Percentiles rank a stretch among this genome's conserved stretches.
Evolutionary conservation across 2,888 invertebrate species (phyloP).

Genomic region (Limnephilus auricula): DNA sequence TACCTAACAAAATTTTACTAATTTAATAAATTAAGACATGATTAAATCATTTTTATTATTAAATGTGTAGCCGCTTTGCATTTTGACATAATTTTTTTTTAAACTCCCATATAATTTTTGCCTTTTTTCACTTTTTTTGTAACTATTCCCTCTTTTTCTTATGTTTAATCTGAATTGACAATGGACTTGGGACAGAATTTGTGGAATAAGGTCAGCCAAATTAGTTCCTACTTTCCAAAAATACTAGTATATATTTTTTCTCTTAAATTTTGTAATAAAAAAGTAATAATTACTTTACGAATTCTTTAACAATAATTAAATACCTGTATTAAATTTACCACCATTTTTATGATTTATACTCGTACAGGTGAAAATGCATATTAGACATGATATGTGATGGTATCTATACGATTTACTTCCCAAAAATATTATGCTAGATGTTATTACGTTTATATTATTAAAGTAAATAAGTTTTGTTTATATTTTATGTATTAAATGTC

Average conservation of each 20-base stretch:
- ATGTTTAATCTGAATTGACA: background rate
- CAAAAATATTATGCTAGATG: background rate
- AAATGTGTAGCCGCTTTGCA: background rate
- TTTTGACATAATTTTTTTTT: background rate
- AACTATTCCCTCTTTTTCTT: background rate
- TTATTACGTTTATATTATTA: background rate
- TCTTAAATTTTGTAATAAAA: background rate
- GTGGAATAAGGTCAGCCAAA: background rate
- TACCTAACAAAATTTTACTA: background rate
- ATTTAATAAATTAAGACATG: background rate
- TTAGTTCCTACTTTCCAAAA: background rate
- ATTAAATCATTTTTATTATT: background rate
- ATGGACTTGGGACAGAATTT: background rate
- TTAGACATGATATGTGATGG: background rate
- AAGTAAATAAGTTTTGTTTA: background rate
- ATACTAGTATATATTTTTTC: background rate
- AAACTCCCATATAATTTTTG: background rate
- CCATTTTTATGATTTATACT: background rate
- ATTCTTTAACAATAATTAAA: background rate
- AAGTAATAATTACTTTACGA: background rate
- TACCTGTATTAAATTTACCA: background rate
- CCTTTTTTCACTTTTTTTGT: background rate
- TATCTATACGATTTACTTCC: background rate
- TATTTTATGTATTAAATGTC: constrained; percentile 13
- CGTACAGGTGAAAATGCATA: background rate